Conservation (phyloP, 1,140 invertebrate species). For the Brachionus manjavacas region DNA sequence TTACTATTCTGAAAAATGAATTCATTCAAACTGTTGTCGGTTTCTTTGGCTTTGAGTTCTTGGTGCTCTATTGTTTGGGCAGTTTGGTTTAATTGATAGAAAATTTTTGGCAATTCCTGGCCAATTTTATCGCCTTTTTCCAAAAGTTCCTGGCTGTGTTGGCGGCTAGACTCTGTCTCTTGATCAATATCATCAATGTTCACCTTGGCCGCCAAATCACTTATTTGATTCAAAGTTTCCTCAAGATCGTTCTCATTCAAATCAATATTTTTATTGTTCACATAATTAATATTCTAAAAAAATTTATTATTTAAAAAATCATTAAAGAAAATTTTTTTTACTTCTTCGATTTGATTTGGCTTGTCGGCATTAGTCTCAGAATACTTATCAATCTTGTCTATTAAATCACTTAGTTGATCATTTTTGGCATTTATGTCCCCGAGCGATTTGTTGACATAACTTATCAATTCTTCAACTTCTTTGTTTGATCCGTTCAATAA, state of each 20-base stretch:
- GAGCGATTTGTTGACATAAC: not conserved
- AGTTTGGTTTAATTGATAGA: not conserved
- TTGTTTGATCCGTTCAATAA: constrained; percentile 19
- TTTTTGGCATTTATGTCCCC: not conserved
- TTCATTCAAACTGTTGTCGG: not conserved
- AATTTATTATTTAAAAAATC: not conserved
- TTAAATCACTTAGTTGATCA: not conserved
- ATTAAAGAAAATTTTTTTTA: not conserved
- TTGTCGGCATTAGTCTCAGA: not conserved
- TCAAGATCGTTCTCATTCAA: not conserved
- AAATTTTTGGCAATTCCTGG: not conserved
- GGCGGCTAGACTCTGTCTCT: not conserved
- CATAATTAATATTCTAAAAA: constrained; percentile 11
- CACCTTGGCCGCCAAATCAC: not conserved
- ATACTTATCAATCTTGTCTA: not conserved
- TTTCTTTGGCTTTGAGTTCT: not conserved
- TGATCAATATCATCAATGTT: not conserved
- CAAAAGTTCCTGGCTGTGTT: not conserved
- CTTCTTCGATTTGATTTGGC: constrained; percentile 4
- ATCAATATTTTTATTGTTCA: not conserved
- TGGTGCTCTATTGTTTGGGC: not conserved
- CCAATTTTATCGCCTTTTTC: not conserved
- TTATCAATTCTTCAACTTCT: constrained; percentile 4
- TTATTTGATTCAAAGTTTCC: not conserved
- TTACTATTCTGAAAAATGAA: not conserved